Evolutionary conservation across 1,140 invertebrate species (phyloP).

Genomic region (Drosophila baimaii): DNA sequence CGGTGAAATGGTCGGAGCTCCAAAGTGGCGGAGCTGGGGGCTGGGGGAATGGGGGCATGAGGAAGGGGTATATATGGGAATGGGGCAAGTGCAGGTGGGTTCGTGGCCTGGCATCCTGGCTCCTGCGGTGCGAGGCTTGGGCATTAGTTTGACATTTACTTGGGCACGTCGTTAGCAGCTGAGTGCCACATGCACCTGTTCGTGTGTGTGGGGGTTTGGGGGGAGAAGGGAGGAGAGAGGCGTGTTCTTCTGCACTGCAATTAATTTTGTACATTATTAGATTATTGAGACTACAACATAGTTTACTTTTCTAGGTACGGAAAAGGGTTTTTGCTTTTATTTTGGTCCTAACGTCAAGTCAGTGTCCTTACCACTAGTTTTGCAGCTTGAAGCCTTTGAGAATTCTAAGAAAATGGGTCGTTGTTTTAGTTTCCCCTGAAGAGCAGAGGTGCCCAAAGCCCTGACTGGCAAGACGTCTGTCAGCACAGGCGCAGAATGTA

Average conservation of each 20-base stretch:
- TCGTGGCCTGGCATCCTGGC: slow-evolving; percentile 51
- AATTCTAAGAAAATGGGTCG: too few species aligned
- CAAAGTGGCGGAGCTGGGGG: neutral
- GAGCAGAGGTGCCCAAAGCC: too few species aligned
- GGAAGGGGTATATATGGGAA: neutral
- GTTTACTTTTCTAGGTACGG: too few species aligned
- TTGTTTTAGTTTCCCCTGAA: too few species aligned
- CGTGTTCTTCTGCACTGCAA: neutral
- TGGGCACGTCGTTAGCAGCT: slow-evolving; percentile 76
- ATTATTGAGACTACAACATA: too few species aligned
- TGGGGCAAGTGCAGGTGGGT: slow-evolving; percentile 23
- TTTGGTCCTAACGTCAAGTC: too few species aligned
- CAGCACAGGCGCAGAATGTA: too few species aligned
- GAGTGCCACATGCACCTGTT: slow-evolving; percentile 53
- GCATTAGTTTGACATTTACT: slow-evolving; percentile 83
- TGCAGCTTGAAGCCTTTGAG: too few species aligned
- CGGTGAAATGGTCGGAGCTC: slow-evolving; percentile 27
- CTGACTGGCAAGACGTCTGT: too few species aligned
- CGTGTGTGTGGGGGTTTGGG: slow-evolving; percentile 9
- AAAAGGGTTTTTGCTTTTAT: too few species aligned
- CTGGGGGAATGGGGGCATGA: neutral
- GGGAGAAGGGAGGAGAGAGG: too few species aligned
- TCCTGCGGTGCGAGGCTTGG: slow-evolving; percentile 66
- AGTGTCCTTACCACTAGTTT: too few species aligned
- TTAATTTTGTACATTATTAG: neutral